These are phyloP conservation scores for Delia radicum DNA, from an alignment of 1,140 invertebrate species.

Conservation along the genomic window DNA sequence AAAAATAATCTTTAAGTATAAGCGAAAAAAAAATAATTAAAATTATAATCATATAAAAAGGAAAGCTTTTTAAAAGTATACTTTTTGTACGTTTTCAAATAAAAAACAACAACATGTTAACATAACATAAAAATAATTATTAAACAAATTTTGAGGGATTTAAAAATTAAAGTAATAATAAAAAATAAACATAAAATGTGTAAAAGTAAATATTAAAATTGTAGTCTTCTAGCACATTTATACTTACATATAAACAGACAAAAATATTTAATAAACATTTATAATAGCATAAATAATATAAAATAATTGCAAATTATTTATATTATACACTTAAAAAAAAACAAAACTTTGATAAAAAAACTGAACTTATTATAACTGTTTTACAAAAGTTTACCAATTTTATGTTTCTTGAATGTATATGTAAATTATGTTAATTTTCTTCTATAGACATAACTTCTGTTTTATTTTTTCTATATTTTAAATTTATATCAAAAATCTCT, in stretches of 20 bases:
- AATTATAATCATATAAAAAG: slow-evolving; percentile 25
- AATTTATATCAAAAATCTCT: too few relatives aligned
- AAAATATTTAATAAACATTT: slow-evolving; percentile 7
- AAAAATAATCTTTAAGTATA: background rate
- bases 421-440: too few relatives aligned
- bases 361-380: too few relatives aligned
- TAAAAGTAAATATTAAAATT: slow-evolving; percentile 19
- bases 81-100: slow-evolving; percentile 49
- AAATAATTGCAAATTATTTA: slow-evolving; percentile 26
- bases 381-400: too few relatives aligned
- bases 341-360: background rate
- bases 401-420: too few relatives aligned
- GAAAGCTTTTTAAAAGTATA: slow-evolving; percentile 52
- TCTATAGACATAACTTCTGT: too few relatives aligned
- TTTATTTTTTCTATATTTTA: too few relatives aligned
- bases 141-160: slow-evolving; percentile 16
- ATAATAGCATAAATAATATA: slow-evolving; percentile 21
- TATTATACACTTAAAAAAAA: background rate
- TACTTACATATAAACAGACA: slow-evolving; percentile 5
- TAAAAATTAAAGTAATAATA: background rate
- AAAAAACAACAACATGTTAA: background rate
- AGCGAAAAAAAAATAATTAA: background rate
- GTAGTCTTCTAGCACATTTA: slow-evolving; percentile 16
- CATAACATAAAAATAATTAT: slow-evolving; percentile 25
- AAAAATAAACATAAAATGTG: slow-evolving; percentile 12